Base-by-base conservation (phyloP, 30 jellyfish, hydroid and myxozoan genomes). In the Mastigias papua region DNA sequence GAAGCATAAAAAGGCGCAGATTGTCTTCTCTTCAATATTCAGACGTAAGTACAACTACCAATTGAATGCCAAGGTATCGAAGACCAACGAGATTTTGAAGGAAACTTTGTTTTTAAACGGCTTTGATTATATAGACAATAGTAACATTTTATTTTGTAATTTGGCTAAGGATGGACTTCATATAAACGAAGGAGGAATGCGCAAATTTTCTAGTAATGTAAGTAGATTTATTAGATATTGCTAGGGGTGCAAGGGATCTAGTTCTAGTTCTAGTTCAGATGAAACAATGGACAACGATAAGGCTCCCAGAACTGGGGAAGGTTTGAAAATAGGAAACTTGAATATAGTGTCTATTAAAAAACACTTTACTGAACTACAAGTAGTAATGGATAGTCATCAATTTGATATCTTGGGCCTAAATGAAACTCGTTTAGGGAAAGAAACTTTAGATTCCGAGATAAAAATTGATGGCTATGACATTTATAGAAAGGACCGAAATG, bases 381-480 rank as follows among this genome's bases (percentile, higher is more conserved):
- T 37, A 25, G 77, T 77, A 25, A 77, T 77, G 77, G 65, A 77
- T 29, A 49, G 71, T 74, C 72, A 74, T 74, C 50, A 74, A 74
- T 48, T 74, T 67, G 72, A 74, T 74, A 46, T 74, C 86, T 74
- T 77, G 77, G 88, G 88, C 64, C 88, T 77, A 74, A 30, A 77
- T 28, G 58, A 57, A 77, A 77, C 77, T 35, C 76, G 77, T 49
- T 58, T 77, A 26, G 88, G 35, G 4, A 30, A 27, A 51, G 76
- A 57, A 15, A 77, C 58, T n/a, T 49, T 30, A 49, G 77, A 77
- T 58, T 58, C 77, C 64, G 88, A 57, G 77, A 57, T 77, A 28
- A 77, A 62, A 77, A 57, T 51, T 77, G 76, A 77, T 51, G 88
- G 76, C 26, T 49, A 49, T 58, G 88, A 77, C 64, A 77, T 77